Percentiles rank a stretch among this genome's conserved stretches.
Conservation (phyloP, 2,888 invertebrate species). For the Platycheirus rosarum region DNA sequence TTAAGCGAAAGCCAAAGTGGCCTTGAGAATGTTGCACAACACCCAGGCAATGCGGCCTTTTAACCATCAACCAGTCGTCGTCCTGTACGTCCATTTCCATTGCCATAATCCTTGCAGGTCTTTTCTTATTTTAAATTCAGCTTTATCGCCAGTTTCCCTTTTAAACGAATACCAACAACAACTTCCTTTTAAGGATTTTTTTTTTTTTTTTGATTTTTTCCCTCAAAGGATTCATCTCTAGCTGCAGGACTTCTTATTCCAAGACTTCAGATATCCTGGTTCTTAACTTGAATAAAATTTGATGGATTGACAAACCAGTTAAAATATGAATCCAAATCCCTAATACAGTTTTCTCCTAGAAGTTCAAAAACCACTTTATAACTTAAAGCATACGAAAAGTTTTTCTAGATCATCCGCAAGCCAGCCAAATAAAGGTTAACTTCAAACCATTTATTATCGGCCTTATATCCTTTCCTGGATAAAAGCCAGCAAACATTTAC, state of each 20-base stretch:
- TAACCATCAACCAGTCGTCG: background rate
- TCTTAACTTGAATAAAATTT: slow-evolving; percentile 14
- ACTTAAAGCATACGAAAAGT: slow-evolving; percentile 1
- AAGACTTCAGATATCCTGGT: background rate
- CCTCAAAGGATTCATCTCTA: background rate
- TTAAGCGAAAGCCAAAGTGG: slow-evolving; percentile 12
- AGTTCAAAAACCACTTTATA: slow-evolving; percentile 3
- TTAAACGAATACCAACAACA: slow-evolving; percentile 5
- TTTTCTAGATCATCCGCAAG: slow-evolving; percentile 16
- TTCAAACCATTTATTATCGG: slow-evolving; percentile 37
- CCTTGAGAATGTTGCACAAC: slow-evolving; percentile 19
- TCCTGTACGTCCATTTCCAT: background rate
- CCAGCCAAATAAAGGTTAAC: slow-evolving; percentile 30
- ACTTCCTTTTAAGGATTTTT: slow-evolving; percentile 8
- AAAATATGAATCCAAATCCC: slow-evolving; percentile 1
- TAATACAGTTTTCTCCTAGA: background rate
- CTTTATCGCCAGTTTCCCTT: slow-evolving; percentile 23
- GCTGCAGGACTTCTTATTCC: background rate
- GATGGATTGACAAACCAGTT: slow-evolving; percentile 23
- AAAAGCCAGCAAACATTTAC: background rate
- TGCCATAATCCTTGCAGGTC: background rate
- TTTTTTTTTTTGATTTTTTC: background rate
- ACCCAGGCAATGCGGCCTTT: background rate
- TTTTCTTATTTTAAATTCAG: slow-evolving; percentile 26
- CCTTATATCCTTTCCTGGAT: background rate